These are phyloP conservation scores for Drosophila rufa DNA, from an alignment of 1,140 invertebrate genomes.

Conservation along the genomic window DNA sequence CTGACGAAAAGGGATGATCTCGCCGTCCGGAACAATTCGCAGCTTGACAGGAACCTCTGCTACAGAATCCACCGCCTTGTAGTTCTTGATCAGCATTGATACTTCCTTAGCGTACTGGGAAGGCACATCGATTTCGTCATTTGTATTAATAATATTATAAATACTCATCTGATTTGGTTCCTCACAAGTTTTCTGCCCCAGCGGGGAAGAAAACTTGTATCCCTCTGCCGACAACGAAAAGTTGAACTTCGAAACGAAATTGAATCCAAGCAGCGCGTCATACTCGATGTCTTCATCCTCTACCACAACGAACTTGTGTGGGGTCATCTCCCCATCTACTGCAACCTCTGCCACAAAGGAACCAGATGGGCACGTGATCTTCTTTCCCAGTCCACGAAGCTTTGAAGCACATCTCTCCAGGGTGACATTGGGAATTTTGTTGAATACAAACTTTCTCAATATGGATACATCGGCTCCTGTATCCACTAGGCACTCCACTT, in stretches of 20 bases:
- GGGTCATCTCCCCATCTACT: too few species aligned
- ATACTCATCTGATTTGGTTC: not conserved
- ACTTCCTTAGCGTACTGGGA: not conserved
- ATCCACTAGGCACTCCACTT: too few species aligned
- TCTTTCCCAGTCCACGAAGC: too few species aligned
- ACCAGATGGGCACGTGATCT: not conserved
- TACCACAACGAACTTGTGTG: too few species aligned
- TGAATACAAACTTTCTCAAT: too few species aligned
- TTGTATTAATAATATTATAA: too few species aligned
- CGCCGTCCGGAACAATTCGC: not conserved
- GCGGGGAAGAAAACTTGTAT: constrained; percentile 1
- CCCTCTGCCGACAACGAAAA: not conserved
- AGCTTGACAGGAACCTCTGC: constrained; percentile 1
- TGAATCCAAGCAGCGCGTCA: too few species aligned
- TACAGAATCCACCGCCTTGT: not conserved
- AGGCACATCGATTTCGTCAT: not conserved
- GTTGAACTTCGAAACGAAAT: not conserved
- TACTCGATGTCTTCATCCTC: too few species aligned
- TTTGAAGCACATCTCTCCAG: too few species aligned
- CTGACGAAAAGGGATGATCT: constrained; percentile 1
- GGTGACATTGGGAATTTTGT: too few species aligned
- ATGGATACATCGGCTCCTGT: too few species aligned
- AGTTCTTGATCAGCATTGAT: not conserved
- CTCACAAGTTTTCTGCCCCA: not conserved
- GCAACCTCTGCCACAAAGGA: not conserved